A percentile compares a stretch with the other conserved stretches of the same genome.
phyloP scores from a whole-genome alignment of 1,140 invertebrate genomes.

The Pseudomyrmex dendroicus region DNA sequence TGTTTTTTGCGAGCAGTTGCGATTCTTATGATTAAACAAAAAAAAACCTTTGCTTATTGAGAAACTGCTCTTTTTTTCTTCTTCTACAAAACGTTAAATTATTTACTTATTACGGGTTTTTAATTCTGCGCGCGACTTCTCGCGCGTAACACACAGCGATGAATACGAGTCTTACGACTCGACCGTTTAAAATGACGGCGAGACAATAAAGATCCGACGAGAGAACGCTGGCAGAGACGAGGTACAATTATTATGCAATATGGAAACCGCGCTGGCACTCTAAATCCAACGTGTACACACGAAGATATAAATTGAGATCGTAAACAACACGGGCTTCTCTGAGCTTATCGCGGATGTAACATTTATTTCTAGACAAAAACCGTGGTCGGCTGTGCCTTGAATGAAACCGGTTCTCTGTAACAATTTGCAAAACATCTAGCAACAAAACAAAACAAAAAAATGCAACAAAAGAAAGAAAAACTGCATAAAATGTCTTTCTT shows the following conservation, averaged over 20 bases:
- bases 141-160: no score
- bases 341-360: background rate
- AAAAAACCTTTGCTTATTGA: no score
- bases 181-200: background rate
- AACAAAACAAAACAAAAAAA: background rate
- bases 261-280: conserved; percentile 20
- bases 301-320: conserved; percentile 54
- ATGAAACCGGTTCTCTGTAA: background rate
- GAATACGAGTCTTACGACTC: background rate
- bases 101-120: background rate
- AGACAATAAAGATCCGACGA: background rate
- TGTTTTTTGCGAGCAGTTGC: no score
- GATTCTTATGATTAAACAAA: no score
- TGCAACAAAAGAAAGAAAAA: no score
- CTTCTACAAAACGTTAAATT: no score
- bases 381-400: background rate
- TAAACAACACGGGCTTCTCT: conserved; percentile 35
- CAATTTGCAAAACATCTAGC: background rate
- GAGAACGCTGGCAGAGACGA: conserved; percentile 37
- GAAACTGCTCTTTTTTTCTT: no score
- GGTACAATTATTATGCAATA: conserved; percentile 39
- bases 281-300: conserved; percentile 24
- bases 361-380: conserved; percentile 38
- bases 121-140: background rate
- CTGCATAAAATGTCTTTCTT: background rate